Conservation (phyloP, 1,140 invertebrate species). For the Leptestheria dahalacensis region DNA sequence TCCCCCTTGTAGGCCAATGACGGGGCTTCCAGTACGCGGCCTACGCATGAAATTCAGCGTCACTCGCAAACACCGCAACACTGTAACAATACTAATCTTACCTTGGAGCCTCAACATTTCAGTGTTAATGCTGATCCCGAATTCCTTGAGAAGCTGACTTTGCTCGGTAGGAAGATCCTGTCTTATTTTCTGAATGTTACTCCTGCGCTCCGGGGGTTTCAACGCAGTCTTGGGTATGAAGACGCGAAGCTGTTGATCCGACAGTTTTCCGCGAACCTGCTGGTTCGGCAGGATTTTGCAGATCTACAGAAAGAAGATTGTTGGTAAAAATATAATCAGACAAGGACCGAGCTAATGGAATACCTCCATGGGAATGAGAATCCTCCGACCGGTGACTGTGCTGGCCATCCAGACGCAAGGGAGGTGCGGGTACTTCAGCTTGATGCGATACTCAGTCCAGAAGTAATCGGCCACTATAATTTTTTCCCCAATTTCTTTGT, state of each 20-base stretch:
- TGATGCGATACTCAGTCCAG: not conserved
- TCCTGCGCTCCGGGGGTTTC: conserved; percentile 31
- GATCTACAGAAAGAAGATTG: conserved; percentile 27
- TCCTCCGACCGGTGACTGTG: not conserved
- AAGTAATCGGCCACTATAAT: conserved; percentile 13
- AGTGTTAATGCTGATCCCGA: no score
- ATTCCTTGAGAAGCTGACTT: no score
- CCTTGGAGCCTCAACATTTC: no score
- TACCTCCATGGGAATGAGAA: conserved; percentile 16
- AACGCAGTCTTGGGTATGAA: no score
- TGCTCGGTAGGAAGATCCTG: no score
- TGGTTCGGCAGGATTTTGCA: conserved; percentile 43
- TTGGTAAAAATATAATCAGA: conserved; percentile 7
- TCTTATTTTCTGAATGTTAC: no score
- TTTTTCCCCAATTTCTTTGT: not conserved
- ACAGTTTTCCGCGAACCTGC: conserved; percentile 34
- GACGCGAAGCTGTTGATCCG: conserved; percentile 38
- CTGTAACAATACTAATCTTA: no score
- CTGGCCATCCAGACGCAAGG: conserved; percentile 13
- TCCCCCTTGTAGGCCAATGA: not conserved
- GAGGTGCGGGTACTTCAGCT: conserved; percentile 8
- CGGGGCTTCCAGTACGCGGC: conserved; percentile 8
- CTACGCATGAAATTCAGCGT: not conserved
- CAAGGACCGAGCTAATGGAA: no score
- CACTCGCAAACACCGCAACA: no score